Base-by-base conservation (phyloP, 2,888 invertebrate genomes). In the Lochmaea crataegi region DNA sequence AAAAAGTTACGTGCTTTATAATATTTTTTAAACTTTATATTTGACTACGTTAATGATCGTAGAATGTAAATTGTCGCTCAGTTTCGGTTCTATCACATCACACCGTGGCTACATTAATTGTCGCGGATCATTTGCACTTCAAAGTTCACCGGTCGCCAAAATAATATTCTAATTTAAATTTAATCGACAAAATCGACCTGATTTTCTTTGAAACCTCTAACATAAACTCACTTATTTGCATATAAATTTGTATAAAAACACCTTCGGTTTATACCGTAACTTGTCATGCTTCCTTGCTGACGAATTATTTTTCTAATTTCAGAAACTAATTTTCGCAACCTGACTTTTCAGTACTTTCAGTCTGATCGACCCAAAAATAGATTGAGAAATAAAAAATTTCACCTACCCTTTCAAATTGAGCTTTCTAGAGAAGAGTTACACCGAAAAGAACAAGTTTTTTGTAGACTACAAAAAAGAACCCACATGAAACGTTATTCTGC, bases 81-180 rank as follows among this genome's bases (percentile, higher is more conserved):
- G 60, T 32, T 32, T 60, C 32, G n/a, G 32, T 38, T 12, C 32
- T n/a, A 10, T 32, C 14, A 38, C 32, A 45, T 60, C 32, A 32
- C 9, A 32, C 9, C 6, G 14, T 38, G 9, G 60, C 3, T 10
- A 38, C 60, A 60, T 60, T 60, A 60, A 60, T 60, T 60, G 60
- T 60, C 60, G 60, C 60, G 60, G 60, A 32, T 60, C 60, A 60
- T 60, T 60, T 60, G 60, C 18, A 60, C 60, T 60, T 60, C 60
- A 60, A 60, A 60, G 60, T 60, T 60, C 60, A 18, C 2, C 38
- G 60, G 60, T 26, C 60, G 14, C 32, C n/a, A 60, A 18, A 60
- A 60, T 38, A 60, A 38, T 38, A 60, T 60, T 60, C 60, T 38
- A 38, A 60, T 60, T 38, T 60, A 32, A 60, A 38, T 60, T 38